Evolutionary conservation across 1,140 invertebrate species (phyloP), one percentile per base, ranked within the genome.

Genomic region (Papilio machaon): DNA sequence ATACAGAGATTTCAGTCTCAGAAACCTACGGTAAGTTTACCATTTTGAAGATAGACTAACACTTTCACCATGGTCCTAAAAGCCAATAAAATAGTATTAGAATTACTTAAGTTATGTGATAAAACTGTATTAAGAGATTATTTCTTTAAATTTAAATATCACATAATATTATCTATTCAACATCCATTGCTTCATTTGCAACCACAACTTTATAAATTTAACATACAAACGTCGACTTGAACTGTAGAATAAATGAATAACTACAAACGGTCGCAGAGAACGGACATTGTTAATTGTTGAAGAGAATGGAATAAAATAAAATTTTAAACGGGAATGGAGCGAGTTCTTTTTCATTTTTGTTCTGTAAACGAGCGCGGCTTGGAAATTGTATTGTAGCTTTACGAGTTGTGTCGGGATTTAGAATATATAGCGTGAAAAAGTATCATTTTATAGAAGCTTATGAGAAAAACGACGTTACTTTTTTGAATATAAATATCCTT

Each of bases 161-260:
- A 11, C 30, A 70, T 67, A 1, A 15, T 30, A 15, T 70, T 70
- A 15, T 67, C 23, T 35, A 67, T 70, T 70, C 30, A 38, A 11
- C 30, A 35, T 35, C 30, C 64, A 70, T 70, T 70, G 23, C 64
- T 17, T 30, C 30, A 70, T 38, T 70, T 35, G 30, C 30, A 70
- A 70, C 6, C 64, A 17, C 23, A 35, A 70, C 15, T 11, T 30
- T 70, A 4, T 35, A 70, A 70, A 15, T 13, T 70, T 17, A 5
- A 70, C 11, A 70, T 38, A 35, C 64, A 70, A 70, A 70, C 4
- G 11, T 17, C 30, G 64, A 35, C 23, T 70, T 70, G 23, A 70
- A 70, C 17, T 70, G 30, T 38, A 23, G 17, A 64, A 70, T 70
- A 70, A 70, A 35, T 70, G 64, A 70, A 70, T 70, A 70, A 70